Evolutionary conservation across 2,113 vertebrate species (phyloP).

Genomic region (Rhinolophus sinicus): DNA sequence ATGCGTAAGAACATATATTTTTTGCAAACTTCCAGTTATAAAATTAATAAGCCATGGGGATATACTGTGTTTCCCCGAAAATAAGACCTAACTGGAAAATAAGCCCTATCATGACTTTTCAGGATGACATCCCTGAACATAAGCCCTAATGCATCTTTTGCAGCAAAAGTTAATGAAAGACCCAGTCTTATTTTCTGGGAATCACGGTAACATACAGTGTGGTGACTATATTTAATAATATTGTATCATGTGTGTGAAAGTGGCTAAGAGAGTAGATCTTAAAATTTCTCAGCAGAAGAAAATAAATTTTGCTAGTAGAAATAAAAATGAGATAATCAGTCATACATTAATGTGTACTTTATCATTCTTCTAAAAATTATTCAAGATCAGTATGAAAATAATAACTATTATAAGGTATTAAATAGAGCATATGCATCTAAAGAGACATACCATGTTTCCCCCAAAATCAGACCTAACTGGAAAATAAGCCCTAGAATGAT

Average conservation of each 20-base stretch:
- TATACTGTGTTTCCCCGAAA: not conserved
- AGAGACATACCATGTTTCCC: not conserved
- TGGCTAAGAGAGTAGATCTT: not conserved
- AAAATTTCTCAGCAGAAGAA: not conserved
- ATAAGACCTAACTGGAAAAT: too few relatives aligned
- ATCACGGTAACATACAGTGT: not conserved
- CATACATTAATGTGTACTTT: not conserved
- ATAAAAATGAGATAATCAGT: not conserved
- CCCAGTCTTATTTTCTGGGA: too few relatives aligned
- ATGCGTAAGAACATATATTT: not conserved
- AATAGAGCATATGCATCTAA: not conserved
- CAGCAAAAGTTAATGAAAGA: too few relatives aligned
- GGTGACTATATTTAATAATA: not conserved
- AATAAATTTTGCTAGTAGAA: not conserved
- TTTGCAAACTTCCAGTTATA: not conserved
- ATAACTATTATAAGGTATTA: not conserved
- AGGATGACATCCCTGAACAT: too few relatives aligned
- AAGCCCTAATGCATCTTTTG: too few relatives aligned
- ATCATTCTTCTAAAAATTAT: constrained; percentile 10
- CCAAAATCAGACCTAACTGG: too few relatives aligned
- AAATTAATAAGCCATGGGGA: not conserved
- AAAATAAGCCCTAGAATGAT: too few relatives aligned
- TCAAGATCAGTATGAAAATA: constrained; percentile 35
- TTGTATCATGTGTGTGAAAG: not conserved
- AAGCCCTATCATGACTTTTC: too few relatives aligned